Base-by-base conservation (phyloP, 2,113 vertebrate species). In the Progne subis region DNA sequence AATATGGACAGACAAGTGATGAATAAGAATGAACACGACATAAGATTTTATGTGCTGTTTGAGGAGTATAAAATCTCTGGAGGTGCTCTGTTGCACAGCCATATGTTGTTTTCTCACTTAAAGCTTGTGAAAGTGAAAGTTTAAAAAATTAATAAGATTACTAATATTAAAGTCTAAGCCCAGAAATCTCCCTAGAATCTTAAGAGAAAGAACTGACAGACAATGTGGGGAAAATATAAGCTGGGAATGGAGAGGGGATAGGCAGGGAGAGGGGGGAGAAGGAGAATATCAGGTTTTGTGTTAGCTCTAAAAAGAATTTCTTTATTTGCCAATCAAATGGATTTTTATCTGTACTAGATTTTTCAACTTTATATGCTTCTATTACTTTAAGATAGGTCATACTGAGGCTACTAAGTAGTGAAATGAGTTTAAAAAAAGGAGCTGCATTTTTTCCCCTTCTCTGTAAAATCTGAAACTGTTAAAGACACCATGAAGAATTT, bases 91-190 rank as follows among this genome's bases (percentile, higher is more conserved):
- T 88, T 95, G 82, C 83, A 89, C 56, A 95, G 94, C 94, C 96
- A 96, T 96, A 97, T 97, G 97, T 76, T 96, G 87, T 89, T 92
- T 94, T 89, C 7, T 6, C 52, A 79, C 77, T 89, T 81, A 93
- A 94, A 63, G 80, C 81, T 84, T 88, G 70, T 69, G 89, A 94
- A 94, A 93, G 80, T 96, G 89, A 94, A 94, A 93, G 80, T 97
- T 96, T 96, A 95, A 97, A 91, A 96, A 84, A 96, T 96, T 96
- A 96, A 95, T 96, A 96, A 95, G 89, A 95, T 94, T 96, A 87
- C 75, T 91, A 93, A 96, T 97, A 95, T 94, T 90, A 82, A 92
- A 82, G 65, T 91, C 74, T 88, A 90, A 85, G 47, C 57, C 65
- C 47, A 65, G 47, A 86, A 79, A 83, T 59, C 67, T 93, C 26